Evolutionary conservation across 2,797 vertebrate species (phyloP).

Genomic region (Cygnus olor): DNA sequence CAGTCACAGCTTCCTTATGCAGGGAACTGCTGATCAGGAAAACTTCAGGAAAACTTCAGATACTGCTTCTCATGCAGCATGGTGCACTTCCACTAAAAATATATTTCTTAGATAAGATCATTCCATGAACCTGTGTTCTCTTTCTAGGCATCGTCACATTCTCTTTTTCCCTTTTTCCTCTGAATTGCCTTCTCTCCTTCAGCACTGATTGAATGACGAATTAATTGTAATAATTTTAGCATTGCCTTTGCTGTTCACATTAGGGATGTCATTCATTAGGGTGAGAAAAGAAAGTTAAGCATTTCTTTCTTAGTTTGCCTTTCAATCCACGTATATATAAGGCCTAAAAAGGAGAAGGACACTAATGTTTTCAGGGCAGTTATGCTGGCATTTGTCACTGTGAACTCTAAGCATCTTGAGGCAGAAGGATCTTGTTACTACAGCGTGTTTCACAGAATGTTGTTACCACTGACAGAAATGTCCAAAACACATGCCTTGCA

Average conservation of each 20-base stretch:
- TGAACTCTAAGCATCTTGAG: background rate
- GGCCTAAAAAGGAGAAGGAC: background rate
- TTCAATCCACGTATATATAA: background rate
- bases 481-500: background rate
- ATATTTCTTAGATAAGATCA: background rate
- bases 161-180: background rate
- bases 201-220: background rate
- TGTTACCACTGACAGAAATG: background rate
- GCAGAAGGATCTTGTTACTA: background rate
- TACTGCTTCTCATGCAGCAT: background rate
- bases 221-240: background rate
- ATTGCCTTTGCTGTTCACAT: background rate
- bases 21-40: background rate
- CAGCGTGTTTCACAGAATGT: background rate
- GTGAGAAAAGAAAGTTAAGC: slow-evolving; percentile 6
- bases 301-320: background rate
- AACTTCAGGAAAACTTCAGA: background rate
- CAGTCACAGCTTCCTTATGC: background rate
- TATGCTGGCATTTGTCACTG: background rate
- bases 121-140: background rate
- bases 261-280: background rate
- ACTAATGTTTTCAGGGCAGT: background rate
- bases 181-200: background rate
- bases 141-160: background rate
- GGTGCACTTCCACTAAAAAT: background rate